Percentiles rank a stretch among this genome's conserved stretches.
These are phyloP conservation scores for Drosophila siamana DNA, from an alignment of 2,888 invertebrate species.

Conservation along the genomic window DNA sequence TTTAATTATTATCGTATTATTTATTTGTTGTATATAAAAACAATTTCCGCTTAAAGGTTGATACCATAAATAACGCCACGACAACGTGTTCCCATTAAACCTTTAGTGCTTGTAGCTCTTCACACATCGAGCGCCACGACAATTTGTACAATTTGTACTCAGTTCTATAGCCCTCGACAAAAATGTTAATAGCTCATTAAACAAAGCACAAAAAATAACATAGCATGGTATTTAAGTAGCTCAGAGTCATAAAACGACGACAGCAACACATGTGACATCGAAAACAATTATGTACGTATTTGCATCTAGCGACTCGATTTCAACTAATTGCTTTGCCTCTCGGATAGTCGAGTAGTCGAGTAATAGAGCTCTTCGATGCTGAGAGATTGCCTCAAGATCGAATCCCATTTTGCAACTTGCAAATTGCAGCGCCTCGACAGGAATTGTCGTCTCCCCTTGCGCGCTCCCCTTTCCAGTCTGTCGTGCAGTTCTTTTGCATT, in stretches of 20 bases:
- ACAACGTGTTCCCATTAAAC: conserved; percentile 33
- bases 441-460: conserved; percentile 33
- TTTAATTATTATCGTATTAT: not conserved
- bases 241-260: conserved; percentile 52
- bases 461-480: not conserved
- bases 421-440: conserved; percentile 46
- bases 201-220: conserved; percentile 30
- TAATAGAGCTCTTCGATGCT: conserved; percentile 15
- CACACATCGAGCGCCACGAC: conserved; percentile 40
- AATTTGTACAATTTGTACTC: conserved; percentile 38
- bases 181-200: conserved; percentile 71
- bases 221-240: conserved; percentile 63
- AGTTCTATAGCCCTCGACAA: conserved; percentile 31
- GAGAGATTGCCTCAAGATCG: conserved; percentile 33
- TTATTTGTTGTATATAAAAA: conserved; percentile 10
- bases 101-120: conserved; percentile 29
- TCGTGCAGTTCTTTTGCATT: conserved; percentile 40
- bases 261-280: conserved; percentile 64
- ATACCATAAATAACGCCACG: conserved; percentile 3
- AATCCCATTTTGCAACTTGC: conserved; percentile 49
- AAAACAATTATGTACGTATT: conserved; percentile 38
- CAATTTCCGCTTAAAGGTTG: conserved; percentile 3
- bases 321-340: conserved; percentile 58
- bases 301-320: conserved; percentile 62
- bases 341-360: not conserved